phyloP scores from a whole-genome alignment of 2,113 vertebrate species.

The Antechinus flavipes region DNA sequence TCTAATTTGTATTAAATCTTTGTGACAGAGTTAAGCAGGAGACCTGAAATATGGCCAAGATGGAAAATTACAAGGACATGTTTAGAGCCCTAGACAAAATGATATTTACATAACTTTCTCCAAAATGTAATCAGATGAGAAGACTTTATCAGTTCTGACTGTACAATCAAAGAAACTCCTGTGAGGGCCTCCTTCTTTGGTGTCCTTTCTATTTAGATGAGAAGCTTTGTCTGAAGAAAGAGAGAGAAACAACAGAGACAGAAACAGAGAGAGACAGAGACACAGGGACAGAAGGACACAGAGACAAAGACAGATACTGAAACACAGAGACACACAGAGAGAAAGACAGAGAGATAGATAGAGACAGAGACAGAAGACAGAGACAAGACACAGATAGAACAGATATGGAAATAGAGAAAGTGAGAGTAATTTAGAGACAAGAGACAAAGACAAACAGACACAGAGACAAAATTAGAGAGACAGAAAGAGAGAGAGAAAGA shows the following conservation, averaged over 20 bases:
- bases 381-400: too few relatives aligned
- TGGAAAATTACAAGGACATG: conserved; percentile 27
- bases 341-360: too few relatives aligned
- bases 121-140: conserved; percentile 5
- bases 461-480: too few relatives aligned
- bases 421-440: too few relatives aligned
- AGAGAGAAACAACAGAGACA: too few relatives aligned
- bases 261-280: neutral
- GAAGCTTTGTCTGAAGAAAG: neutral
- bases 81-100: conserved; percentile 10
- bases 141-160: conserved; percentile 3
- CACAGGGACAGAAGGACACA: too few relatives aligned
- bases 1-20: conserved; percentile 3
- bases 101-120: conserved; percentile 1
- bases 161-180: neutral
- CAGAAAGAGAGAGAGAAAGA: too few relatives aligned
- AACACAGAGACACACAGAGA: too few relatives aligned
- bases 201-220: neutral
- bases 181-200: neutral
- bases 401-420: too few relatives aligned
- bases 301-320: too few relatives aligned
- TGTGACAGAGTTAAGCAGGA: neutral
- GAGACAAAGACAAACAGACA: too few relatives aligned
- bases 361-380: too few relatives aligned
- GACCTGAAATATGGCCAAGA: neutral